These are phyloP conservation scores for Prinia subflava DNA, from an alignment of 2,113 vertebrate genomes.

Conservation along the genomic window DNA sequence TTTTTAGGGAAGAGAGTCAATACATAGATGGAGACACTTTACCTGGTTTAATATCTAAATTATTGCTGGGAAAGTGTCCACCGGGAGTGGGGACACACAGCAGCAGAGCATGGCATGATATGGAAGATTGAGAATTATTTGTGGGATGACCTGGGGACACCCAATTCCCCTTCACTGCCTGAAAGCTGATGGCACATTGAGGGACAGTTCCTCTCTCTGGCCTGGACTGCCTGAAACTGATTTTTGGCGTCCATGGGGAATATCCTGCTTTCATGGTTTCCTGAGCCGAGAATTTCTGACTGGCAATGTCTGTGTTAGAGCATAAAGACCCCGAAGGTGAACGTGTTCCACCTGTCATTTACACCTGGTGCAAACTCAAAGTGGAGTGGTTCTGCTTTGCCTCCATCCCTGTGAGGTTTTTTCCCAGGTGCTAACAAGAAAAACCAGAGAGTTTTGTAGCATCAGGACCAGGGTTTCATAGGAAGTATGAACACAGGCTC, in stretches of 20 bases:
- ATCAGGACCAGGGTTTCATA: background rate
- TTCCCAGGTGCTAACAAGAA: background rate
- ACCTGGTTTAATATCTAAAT: background rate
- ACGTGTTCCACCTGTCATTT: background rate
- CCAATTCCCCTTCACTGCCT: background rate
- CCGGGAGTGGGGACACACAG: background rate
- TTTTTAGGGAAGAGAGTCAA: background rate
- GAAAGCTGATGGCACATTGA: background rate
- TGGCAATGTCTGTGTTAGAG: background rate
- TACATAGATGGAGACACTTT: background rate
- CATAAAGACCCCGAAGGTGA: fast-evolving
- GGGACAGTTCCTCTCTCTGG: background rate
- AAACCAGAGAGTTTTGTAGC: background rate
- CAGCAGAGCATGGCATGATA: background rate
- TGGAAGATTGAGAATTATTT: background rate
- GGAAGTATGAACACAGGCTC: background rate
- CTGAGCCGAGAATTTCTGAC: background rate
- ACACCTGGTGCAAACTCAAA: background rate
- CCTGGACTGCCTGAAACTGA: background rate
- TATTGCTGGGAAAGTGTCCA: background rate
- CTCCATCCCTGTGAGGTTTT: background rate
- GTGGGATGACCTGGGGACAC: background rate
- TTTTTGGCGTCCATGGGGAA: background rate
- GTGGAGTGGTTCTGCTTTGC: background rate
- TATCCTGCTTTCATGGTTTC: background rate